Base-by-base conservation (phyloP, 64 coral and sea anemone species). In the Platygyra sinensis region DNA sequence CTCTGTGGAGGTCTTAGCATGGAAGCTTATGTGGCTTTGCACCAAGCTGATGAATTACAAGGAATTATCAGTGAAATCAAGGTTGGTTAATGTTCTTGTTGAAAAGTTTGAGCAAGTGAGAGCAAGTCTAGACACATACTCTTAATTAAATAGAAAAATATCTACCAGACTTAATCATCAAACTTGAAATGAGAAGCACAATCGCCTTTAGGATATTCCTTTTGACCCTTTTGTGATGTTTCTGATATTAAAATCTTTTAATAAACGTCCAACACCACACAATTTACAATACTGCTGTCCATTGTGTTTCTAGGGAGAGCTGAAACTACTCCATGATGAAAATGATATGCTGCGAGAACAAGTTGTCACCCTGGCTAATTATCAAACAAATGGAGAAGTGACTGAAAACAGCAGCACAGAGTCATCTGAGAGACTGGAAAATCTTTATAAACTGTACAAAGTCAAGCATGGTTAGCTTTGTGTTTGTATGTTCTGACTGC, bases 61-160 rank as follows among this genome's bases (percentile, higher is more conserved):
- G 80, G 81, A 74, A 96, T 96, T 52, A 96, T 96, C 73, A 87
- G 93, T 79, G 95, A 96, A 84, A 96, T 96, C 19, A 96, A 96
- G 91, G 95, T 96, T 86, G n/a, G 81, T 83, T 5, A 13, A 57
- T 57, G 54, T 57, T 57, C 15, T 16, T 57, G 10, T 57, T 57
- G 54, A 16, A 57, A 57, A 57, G 7, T 57, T 57, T 57, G 54
- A 46, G 42, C 42, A 46, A 46, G 42, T 46, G 42, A 46, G 6
- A 46, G 42, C 42, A 46, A 8, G 5, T 46, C 42, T 46, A 46
- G 42, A 46, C 42, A 46, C 42, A 46, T 46, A 46, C 42, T 46
- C 42, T 46, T 46, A 46, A 46, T 46, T 46, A 46, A 46, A 46
- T 46, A 5, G 3, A 46, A 46, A 46, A 46, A 46, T 46, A 46